A percentile compares a stretch with the other conserved stretches of the same genome.
These are phyloP conservation scores for Orchesellides sinensis DNA, from an alignment of 2,888 invertebrate genomes.

Conservation along the genomic window DNA sequence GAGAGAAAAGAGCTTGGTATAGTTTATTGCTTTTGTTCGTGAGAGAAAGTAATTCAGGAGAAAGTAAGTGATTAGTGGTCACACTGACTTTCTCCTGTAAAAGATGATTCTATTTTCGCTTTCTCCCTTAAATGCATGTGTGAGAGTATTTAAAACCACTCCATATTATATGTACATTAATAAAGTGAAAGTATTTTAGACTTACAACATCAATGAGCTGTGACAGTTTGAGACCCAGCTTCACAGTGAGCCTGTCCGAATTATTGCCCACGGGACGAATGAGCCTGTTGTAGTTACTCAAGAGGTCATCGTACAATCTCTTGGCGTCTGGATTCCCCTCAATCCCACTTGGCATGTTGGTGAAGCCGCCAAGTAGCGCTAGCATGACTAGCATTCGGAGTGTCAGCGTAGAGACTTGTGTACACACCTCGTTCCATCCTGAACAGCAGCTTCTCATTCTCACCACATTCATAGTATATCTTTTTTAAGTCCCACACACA, in stretches of 20 bases:
- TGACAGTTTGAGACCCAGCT: slow-evolving; percentile 93
- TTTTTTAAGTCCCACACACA: too few relatives aligned
- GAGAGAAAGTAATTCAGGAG: background rate
- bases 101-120: background rate
- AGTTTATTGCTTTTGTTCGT: slow-evolving; percentile 48
- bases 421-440: slow-evolving; percentile 5
- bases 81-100: background rate
- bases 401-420: slow-evolving; percentile 35
- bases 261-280: slow-evolving; percentile 95
- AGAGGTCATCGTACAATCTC: slow-evolving; percentile 95
- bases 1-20: background rate
- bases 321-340: slow-evolving; percentile 90
- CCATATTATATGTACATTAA: too few relatives aligned
- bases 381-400: slow-evolving; percentile 59
- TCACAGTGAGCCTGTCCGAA: slow-evolving; percentile 95
- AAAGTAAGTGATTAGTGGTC: slow-evolving; percentile 26
- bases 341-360: slow-evolving; percentile 66
- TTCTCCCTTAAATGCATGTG: too few relatives aligned
- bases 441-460: too few relatives aligned
- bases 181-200: background rate
- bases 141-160: too few relatives aligned
- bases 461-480: too few relatives aligned
- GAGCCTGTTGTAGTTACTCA: slow-evolving; percentile 96
- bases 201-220: slow-evolving; percentile 96
- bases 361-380: slow-evolving; percentile 63